Evolutionary conservation across 2,113 vertebrate species (phyloP), one percentile per base, ranked within the genome.

Genomic region (Taurulus bubalis): DNA sequence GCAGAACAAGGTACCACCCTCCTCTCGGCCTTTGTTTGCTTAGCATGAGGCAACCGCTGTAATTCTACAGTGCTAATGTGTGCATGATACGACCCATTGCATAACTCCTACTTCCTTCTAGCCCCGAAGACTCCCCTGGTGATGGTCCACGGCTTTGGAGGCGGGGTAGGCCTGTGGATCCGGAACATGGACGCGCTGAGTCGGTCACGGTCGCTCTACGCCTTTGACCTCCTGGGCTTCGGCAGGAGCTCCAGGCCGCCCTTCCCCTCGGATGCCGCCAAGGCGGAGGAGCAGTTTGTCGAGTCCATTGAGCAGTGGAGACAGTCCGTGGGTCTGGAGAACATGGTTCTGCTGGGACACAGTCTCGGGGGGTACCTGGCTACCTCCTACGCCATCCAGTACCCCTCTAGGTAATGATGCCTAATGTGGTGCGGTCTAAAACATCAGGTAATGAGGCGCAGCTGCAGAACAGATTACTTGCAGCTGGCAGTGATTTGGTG

Each of bases 71-170:
- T 34, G 7, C 15, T 32, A 32, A 8, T 15, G 0, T 10, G 2
- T 59, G 24, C 3, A 24, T 42, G 36, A 10, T 30, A 15, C 40
- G 6, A 26, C n/a, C 8, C 15, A 8, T 42, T 10, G 49, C 2
- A 10, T 38, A 47, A 45, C 15, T 22, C 22, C 12, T 8, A 4
- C 51, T 12, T 80, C 14, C 24, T 51, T 34, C 10, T 10, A 94
- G 93, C 62, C 2, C 8, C 69, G 79, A 96, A 95, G 80, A 96
- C 96, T 1, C 97, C 97, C 0, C 88, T 98, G 77, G 97, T 98
- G 85, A 96, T 98, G 96, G 95, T 98, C 45, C 97, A 98, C 1
- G 97, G 97, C 30, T 98, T 98, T 40, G 97, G 96, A 62, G 97
- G 96, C 3, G 96, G 97, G 0, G 95, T 97, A 2, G 97, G 97